A percentile compares a stretch with the other conserved stretches of the same genome.
Evolutionary conservation across 1,140 invertebrate species (phyloP).

Genomic region (Cotesia typhae): DNA sequence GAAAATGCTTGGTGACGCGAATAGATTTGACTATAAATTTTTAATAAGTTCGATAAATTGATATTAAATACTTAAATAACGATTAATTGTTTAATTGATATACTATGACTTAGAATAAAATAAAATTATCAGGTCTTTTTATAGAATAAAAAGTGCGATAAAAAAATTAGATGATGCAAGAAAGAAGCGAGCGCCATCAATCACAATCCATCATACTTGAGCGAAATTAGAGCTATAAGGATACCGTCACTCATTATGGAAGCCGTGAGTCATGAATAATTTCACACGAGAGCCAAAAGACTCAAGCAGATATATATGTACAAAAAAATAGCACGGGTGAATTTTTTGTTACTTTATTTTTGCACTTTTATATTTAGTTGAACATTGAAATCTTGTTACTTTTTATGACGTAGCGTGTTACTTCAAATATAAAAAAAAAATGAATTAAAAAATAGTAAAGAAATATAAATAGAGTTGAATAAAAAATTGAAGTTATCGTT

Average conservation of each 20-base stretch:
- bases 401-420: background rate
- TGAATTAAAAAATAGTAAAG: background rate
- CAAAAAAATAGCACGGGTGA: background rate
- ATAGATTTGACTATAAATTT: too few species aligned
- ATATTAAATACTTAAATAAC: too few species aligned
- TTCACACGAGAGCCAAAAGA: background rate
- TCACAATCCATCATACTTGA: conserved; percentile 23
- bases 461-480: background rate
- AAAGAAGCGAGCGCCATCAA: conserved; percentile 20
- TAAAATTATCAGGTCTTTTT: background rate
- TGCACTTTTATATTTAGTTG: too few species aligned
- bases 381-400: too few species aligned
- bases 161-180: conserved; percentile 4
- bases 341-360: background rate
- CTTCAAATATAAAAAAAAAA: background rate
- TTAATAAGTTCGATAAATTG: too few species aligned
- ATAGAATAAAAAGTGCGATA: background rate
- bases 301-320: background rate
- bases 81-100: too few species aligned
- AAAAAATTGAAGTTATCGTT: conserved; percentile 31
- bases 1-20: too few species aligned
- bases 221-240: conserved; percentile 12
- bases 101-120: too few species aligned
- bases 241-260: conserved; percentile 10
- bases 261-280: conserved; percentile 17